Evolutionary conservation across 2,888 invertebrate species (phyloP).

Genomic region (Oxytorus armatus): DNA sequence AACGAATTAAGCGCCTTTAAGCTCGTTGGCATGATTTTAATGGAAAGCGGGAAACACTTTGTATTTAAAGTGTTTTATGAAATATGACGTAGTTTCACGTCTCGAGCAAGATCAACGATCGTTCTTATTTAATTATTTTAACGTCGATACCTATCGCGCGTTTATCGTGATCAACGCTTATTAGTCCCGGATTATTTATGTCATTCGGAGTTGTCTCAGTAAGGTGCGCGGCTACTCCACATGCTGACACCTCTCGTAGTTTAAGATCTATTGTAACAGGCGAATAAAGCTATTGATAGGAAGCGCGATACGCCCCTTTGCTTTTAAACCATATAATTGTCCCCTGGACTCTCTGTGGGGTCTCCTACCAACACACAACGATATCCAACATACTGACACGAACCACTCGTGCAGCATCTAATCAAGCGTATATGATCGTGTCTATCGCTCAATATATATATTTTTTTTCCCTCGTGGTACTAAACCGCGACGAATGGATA

Average conservation of each 20-base stretch:
- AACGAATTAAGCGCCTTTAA: background rate
- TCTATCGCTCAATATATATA: conserved; percentile 36
- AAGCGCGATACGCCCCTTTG: too few relatives aligned
- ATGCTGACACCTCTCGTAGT: background rate
- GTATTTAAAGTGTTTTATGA: background rate
- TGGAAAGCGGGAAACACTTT: background rate
- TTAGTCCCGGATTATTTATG: conserved; percentile 50
- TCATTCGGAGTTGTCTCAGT: background rate
- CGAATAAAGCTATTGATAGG: too few relatives aligned
- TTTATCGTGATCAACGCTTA: conserved; percentile 3
- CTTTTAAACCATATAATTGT: too few relatives aligned
- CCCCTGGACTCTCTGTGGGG: background rate
- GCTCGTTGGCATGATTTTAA: background rate
- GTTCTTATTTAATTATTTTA: conserved; percentile 1
- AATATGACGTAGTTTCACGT: background rate
- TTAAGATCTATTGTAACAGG: background rate
- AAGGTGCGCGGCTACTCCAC: too few relatives aligned
- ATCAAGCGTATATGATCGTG: conserved; percentile 43
- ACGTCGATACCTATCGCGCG: background rate
- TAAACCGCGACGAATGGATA: conserved; percentile 2
- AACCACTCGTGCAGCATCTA: conserved; percentile 16
- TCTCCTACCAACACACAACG: background rate
- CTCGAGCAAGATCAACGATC: background rate
- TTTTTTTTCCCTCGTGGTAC: conserved; percentile 12
- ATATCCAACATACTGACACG: background rate